phyloP scores from a whole-genome alignment of 2,888 invertebrate species.

The Catocala sponsa region DNA sequence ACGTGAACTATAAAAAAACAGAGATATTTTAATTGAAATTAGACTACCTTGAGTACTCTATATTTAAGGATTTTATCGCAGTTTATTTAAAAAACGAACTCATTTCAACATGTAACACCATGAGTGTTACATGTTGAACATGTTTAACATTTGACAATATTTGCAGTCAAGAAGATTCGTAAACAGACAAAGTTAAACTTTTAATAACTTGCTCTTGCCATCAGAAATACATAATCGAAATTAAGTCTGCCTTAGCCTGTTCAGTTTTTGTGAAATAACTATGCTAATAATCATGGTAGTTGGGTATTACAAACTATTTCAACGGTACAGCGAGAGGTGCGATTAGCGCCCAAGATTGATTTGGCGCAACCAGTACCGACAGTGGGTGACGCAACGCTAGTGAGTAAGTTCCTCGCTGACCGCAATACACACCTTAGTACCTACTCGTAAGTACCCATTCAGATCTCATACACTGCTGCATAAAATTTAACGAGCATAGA shows the following conservation, averaged over 20 bases:
- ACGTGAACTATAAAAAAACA: conserved; percentile 67
- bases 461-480: conserved; percentile 58
- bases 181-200: too few relatives aligned
- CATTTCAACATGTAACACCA: too few relatives aligned
- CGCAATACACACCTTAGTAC: conserved; percentile 72
- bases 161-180: too few relatives aligned
- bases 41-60: background rate
- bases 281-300: conserved; percentile 44
- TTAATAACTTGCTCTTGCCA: too few relatives aligned
- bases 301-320: conserved; percentile 62
- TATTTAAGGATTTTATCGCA: too few relatives aligned
- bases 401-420: conserved; percentile 67
- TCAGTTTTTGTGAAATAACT: background rate
- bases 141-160: too few relatives aligned
- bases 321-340: conserved; percentile 65
- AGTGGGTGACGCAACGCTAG: conserved; percentile 64
- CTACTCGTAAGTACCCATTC: conserved; percentile 63
- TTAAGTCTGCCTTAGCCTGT: background rate
- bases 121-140: too few relatives aligned
- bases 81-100: too few relatives aligned
- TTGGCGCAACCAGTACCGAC: conserved; percentile 75
- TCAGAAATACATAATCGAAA: too few relatives aligned
- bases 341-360: conserved; percentile 77
- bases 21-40: background rate
- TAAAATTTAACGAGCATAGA: conserved; percentile 53